Evolutionary conservation across 2,113 vertebrate genomes (phyloP).

Genomic region (Aptenodytes forsteri): DNA sequence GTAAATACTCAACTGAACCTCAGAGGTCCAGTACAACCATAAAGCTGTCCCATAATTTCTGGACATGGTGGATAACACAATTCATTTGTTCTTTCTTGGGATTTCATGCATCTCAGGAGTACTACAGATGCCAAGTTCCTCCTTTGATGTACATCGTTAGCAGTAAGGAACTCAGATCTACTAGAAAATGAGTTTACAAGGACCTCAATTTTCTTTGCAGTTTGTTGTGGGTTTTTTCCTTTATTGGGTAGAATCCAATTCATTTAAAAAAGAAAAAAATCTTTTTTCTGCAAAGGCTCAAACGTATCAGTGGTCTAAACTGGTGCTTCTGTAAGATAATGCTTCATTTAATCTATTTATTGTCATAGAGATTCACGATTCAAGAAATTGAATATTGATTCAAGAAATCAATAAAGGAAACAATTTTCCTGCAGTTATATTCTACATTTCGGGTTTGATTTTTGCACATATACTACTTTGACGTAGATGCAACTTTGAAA

Average conservation of each 20-base stretch:
- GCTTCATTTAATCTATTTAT: neutral
- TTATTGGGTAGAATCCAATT: neutral
- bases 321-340: neutral
- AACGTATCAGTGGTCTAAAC: neutral
- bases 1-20: neutral
- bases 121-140: neutral
- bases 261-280: neutral
- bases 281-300: neutral
- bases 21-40: neutral
- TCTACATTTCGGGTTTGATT: neutral
- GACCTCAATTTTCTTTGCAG: neutral
- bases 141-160: neutral
- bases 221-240: neutral
- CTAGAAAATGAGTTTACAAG: neutral
- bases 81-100: neutral
- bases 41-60: neutral
- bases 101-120: neutral
- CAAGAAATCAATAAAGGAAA: neutral
- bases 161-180: neutral
- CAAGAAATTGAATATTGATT: neutral
- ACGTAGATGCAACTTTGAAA: neutral
- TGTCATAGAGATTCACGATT: neutral
- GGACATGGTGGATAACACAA: neutral
- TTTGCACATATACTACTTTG: neutral
- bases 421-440: neutral